Evolutionary conservation across 2,888 invertebrate species (phyloP), one percentile per base, ranked within the genome.

Genomic region (Ophonus ardosiacus): DNA sequence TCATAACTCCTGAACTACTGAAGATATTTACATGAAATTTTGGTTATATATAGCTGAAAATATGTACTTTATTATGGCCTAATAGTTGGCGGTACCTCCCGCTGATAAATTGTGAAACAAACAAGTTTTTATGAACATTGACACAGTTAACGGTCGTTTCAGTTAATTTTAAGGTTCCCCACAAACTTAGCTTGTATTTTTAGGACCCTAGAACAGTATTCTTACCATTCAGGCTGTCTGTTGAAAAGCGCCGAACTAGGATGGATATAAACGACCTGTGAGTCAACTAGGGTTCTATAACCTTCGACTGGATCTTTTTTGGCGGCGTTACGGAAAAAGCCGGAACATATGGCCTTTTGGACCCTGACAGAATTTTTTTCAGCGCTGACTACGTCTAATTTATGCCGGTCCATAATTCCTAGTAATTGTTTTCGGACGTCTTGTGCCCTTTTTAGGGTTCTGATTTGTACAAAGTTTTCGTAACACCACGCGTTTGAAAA

Each of bases 401-500:
- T 98, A 90, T 98, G 98, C 86, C 98, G 95, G 91, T 99, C 99
- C 99, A 99, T 99, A 86, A 99, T 99, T 0, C 98, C 98, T 31
- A 99, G 92, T 89, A 99, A 92, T 90, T 99, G 99, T 91, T 99
- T 99, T 61, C 99, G 93, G 0, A 99, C 98, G 92, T 99, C 99
- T 92, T 99, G 98, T 0, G 99, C 98, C 18, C 99, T 93, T 90
- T 99, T 99, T 86, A 99, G 92, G 0, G 99, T 99, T 21, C 99
- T 92, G 43, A 98, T 98, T 92, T 99, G 99, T 3, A 99, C 98
- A 90, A 99, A 99, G 92, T 99, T 99, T 90, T 99, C 99, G 89
- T 98, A 99, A 91, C 99, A 99, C 99, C 99, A 99, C 0, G 98
- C 98, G 90, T 98, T 98, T 0, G 98, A 98, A 91, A 99, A 99